Evolutionary conservation across 2,888 invertebrate genomes (phyloP), one percentile per base, ranked within the genome.

Genomic region (Trachelus troglodyta): DNA sequence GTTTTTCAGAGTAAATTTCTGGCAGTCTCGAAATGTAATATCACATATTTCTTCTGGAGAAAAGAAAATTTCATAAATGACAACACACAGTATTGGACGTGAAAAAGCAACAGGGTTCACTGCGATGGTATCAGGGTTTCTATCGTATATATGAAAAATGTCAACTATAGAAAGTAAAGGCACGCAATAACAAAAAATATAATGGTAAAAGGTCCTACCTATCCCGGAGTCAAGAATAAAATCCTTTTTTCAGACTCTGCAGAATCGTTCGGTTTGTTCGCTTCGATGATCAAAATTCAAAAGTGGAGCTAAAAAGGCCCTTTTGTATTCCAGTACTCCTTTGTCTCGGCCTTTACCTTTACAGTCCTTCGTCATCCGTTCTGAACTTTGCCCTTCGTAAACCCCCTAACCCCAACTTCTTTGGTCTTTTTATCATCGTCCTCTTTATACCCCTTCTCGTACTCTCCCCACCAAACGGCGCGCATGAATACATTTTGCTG

Each of bases 211-310:
- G 30, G 71, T 33, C 9, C 6, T 33, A 71, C 34, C 12, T 15
- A 34, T n/a, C 12, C 23, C 9, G 9, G 12, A 34, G 11, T 30
- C 31, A 12, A 71, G 71, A 30, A 71, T 31, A 71, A n/a, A 71
- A 33, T 23, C 1, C 6, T 71, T 71, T 71, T 71, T 11, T 11
- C 71, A 12, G 30, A 35, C 73, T 40, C 35, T 77, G 79, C 75
- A 78, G 76, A 83, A 80, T 84, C 30, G 79, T 81, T 83, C 80
- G 79, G 81, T 85, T 81, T 69, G 69, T 73, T 73, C 81, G 81
- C 82, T 79, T 85, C 75, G 82, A 31, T 79, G 84, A 84, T 86
- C 83, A 77, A 80, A 80, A 82, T 83, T 85, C 83, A 81, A 82
- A 79, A 82, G 80, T 81, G 81, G 79, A 79, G 78, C 75, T 80